These are phyloP conservation scores for Panagrolaimus sp. DNA, from an alignment of 1,140 invertebrate genomes.

Conservation along the genomic window DNA sequence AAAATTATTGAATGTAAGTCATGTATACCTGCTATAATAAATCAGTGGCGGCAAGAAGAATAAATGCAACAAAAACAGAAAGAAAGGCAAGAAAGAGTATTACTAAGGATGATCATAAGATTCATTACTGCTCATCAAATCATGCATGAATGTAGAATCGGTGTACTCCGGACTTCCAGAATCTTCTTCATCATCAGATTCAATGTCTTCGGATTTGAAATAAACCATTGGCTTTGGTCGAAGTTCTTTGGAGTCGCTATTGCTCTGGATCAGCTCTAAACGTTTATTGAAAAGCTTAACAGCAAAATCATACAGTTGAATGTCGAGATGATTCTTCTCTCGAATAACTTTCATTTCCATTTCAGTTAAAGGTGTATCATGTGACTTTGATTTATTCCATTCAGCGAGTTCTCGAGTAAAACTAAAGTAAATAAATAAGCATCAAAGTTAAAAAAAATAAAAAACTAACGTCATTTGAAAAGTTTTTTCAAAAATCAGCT, in stretches of 20 bases:
- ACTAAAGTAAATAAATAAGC: conserved; percentile 55
- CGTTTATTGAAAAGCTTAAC: conserved; percentile 78
- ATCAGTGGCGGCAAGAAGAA: conserved; percentile 1
- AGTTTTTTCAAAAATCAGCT: conserved; percentile 94
- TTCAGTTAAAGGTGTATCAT: conserved; percentile 71
- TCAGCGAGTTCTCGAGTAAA: conserved; percentile 48
- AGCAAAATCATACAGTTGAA: conserved; percentile 88
- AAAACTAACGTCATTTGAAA: conserved; percentile 83
- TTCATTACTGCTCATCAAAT: no score
- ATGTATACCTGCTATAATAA: neutral
- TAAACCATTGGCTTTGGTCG: conserved; percentile 6
- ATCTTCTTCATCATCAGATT: no score
- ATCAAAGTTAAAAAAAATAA: conserved; percentile 65
- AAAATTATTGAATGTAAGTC: no score
- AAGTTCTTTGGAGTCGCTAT: neutral
- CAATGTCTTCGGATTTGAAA: neutral
- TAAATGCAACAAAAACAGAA: neutral
- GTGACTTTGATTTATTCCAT: conserved; percentile 61
- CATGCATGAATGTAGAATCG: no score
- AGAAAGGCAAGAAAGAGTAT: no score
- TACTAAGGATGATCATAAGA: neutral
- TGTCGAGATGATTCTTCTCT: conserved; percentile 78
- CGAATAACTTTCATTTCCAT: conserved; percentile 73
- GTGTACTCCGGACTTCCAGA: no score
- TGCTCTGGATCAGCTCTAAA: conserved; percentile 62